phyloP scores from a whole-genome alignment of 2,797 vertebrate genomes.

The Periophthalmus magnuspinnatus region DNA sequence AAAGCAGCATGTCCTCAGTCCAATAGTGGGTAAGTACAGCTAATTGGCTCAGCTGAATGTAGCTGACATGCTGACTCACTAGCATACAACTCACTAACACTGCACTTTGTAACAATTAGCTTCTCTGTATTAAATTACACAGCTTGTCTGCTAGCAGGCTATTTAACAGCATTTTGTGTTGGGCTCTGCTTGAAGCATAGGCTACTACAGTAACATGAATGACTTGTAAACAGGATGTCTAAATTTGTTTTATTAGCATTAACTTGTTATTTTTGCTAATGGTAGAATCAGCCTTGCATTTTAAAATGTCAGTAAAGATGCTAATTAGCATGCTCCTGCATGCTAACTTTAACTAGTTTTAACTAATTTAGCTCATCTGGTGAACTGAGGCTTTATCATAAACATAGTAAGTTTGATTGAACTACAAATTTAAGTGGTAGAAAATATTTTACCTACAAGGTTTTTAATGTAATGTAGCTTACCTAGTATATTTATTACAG shows the following conservation, averaged over 20 bases:
- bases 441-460: no score
- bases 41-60: neutral
- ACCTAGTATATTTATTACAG: neutral
- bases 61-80: constrained; percentile 8
- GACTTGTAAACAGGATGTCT: neutral
- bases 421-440: no score
- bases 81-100: constrained; percentile 7
- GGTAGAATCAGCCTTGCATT: neutral
- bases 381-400: no score
- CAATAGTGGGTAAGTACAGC: neutral
- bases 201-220: neutral
- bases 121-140: constrained; percentile 8
- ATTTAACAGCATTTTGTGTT: neutral
- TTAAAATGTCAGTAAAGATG: neutral
- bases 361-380: neutral
- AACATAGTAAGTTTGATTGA: no score
- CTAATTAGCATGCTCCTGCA: neutral
- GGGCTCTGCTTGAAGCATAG: neutral
- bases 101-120: constrained; percentile 10
- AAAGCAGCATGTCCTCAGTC: neutral
- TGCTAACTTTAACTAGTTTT: neutral
- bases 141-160: constrained; percentile 8
- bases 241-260: neutral
- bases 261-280: neutral
- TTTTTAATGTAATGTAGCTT: no score